Conservation (phyloP, 2,888 invertebrate genomes). For the Lypha dubia region DNA sequence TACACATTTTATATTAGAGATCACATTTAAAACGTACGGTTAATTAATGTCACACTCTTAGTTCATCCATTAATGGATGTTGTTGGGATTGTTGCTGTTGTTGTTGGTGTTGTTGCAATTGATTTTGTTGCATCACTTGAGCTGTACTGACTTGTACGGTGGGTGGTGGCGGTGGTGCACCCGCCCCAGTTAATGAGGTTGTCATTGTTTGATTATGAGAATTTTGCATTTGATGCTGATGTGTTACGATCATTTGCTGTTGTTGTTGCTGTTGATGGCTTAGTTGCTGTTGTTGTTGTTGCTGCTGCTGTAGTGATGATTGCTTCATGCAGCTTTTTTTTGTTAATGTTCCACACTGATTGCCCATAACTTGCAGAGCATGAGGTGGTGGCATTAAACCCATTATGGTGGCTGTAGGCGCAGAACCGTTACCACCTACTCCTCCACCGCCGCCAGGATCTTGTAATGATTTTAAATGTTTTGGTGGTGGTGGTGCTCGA, state of each 20-base stretch:
- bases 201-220: conserved; percentile 83
- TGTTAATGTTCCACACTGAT: conserved; percentile 89
- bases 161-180: conserved; percentile 74
- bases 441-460: conserved; percentile 82
- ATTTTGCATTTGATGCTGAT: conserved; percentile 81
- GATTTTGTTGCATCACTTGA: conserved; percentile 76
- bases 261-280: conserved; percentile 70
- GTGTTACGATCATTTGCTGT: conserved; percentile 73
- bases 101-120: conserved; percentile 77
- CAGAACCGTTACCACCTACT: conserved; percentile 83
- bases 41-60: conserved; percentile 91
- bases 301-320: conserved; percentile 78
- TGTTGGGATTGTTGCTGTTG: conserved; percentile 82
- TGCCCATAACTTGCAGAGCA: conserved; percentile 89
- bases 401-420: conserved; percentile 84
- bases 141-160: conserved; percentile 69
- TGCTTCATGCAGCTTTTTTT: conserved; percentile 87
- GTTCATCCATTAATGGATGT: conserved; percentile 88
- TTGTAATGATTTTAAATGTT: conserved; percentile 85
- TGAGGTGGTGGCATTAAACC: conserved; percentile 89
- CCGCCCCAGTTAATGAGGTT: conserved; percentile 84
- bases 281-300: conserved; percentile 75
- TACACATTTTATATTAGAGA: conserved; percentile 77
- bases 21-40: conserved; percentile 83
- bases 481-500: conserved; percentile 90